Base-by-base conservation (phyloP, 2,888 invertebrate genomes). In the Morpho achilles region DNA sequence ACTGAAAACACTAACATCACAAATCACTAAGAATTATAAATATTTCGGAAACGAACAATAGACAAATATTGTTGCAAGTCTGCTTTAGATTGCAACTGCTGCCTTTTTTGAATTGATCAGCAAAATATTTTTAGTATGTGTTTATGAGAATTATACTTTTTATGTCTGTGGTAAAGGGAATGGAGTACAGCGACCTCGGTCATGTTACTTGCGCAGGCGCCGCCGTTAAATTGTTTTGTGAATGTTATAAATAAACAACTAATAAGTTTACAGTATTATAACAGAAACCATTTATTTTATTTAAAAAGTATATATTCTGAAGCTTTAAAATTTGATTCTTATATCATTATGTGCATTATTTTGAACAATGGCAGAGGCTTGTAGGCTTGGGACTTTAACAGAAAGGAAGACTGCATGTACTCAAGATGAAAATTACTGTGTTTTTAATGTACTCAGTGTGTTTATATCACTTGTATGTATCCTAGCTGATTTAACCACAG, bases 381-480 rank as follows among this genome's bases (percentile, higher is more conserved):
- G 86, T 76, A 84, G 86, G 74, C 75, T 85, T 64, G 80, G 81
- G 64, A 80, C 72, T 72, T 74, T 76, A 70, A 70, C 71, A 67
- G 80, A 84, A 67, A 77, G 72, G 69, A 87, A 84, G 79, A 72
- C 72, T 71, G 64, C 71, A 42, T 76, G 68, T 65, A 82, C 75
- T 69, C 82, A 83, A 65, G 85, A 87, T 69, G 89, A 87, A 75
- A 85, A 84, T 71, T 88, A 91, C 79, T 87, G 88, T 76, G 78
- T 89, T 63, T 82, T 91, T 65, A 88, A 91, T 77, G 88, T 91
- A 69, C 79, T 91, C 65, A 87, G 92, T 78, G 87, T 91, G 62
- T 86, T 92, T 74, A 87, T 92, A 73, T 93, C 92, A 59, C 81
- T 93, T 68, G 87, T 91, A 63, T 91, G 92, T 56, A 92, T 92